Conservation (phyloP, 2,797 vertebrate species). For the Numenius phaeopus region DNA sequence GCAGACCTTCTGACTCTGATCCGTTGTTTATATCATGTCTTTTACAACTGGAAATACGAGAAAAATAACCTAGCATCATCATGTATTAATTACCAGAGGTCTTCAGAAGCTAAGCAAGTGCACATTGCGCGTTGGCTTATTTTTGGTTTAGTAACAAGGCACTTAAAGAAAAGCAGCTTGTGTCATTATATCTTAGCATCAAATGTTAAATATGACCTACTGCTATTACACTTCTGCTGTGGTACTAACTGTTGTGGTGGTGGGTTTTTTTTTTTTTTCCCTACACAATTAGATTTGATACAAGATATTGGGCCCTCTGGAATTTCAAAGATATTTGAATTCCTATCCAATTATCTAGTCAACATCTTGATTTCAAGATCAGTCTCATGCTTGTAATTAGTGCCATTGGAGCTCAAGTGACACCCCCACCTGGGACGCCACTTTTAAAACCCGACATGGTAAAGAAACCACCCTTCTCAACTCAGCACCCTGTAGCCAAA, state of each 20-base stretch:
- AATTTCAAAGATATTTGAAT: not conserved
- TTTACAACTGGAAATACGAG: not conserved
- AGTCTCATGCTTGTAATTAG: not conserved
- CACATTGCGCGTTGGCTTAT: not conserved
- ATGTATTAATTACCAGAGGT: not conserved
- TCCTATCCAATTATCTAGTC: not conserved
- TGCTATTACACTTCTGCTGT: not conserved
- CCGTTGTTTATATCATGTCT: not conserved
- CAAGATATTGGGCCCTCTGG: not conserved
- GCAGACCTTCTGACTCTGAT: not conserved
- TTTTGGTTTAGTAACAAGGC: not conserved
- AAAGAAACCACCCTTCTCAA: not conserved
- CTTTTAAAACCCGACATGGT: accelerated
- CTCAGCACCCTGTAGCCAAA: not conserved
- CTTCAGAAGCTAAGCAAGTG: not conserved
- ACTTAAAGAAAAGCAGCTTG: not conserved
- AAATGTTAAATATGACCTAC: not conserved
- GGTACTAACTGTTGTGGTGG: not conserved
- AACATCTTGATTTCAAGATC: not conserved
- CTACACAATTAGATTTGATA: not conserved
- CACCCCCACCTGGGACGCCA: not conserved
- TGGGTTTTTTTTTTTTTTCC: not conserved
- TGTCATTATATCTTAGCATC: not conserved
- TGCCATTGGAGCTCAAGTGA: not conserved
- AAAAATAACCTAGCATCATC: not conserved